Evolutionary conservation across 2,113 vertebrate species (phyloP), one percentile per base, ranked within the genome.

Genomic region (Colius striatus): DNA sequence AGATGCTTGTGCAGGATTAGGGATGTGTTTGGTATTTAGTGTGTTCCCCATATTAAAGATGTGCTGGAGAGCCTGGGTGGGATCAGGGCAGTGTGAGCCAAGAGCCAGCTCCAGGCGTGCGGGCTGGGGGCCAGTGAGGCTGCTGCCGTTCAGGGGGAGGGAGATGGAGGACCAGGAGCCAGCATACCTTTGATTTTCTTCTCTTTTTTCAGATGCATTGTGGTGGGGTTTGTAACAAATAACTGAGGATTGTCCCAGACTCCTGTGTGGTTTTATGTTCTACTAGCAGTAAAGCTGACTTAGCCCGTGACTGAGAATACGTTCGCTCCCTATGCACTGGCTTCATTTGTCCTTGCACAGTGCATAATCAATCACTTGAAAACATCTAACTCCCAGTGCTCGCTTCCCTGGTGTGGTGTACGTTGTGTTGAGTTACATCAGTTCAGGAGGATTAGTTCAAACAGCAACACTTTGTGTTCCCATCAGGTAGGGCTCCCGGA

Each of bases 41-140:
- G 50, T 29, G 25, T 18, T 41, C 30, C 32, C 76, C 4, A 2
- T 55, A 2, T 23, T 48, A 38, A 84, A 70, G n/a, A 21, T 17
- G 7, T 8, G 36, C 17, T 1, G 3, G 48, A 67, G 55, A 84
- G 53, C 22, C 22, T 9, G 36, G 16, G 8, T 50, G 55, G 71
- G 61, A 41, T 2, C 3, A 8, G 38, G 50, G 57, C 41, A 63
- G 22, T 0, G 0, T 2, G 10, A 0, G 1, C 1, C 1, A 4
- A 57, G 16, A 3, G 1, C 27, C 5, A 2, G 72, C 36, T 60
- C 67, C 9, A 27, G 9, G 32, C 8, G 4, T 16, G 16, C 8
- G 10, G 30, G 41, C 27, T 71, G 67, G 10, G 8, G 61, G 45
- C 36, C 51, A 60, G 43, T 20, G 30, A 74, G 19, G 32, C n/a